Evolutionary conservation across 1,140 invertebrate species (phyloP), one percentile per base, ranked within the genome.

Genomic region (Steinernema khuongi): DNA sequence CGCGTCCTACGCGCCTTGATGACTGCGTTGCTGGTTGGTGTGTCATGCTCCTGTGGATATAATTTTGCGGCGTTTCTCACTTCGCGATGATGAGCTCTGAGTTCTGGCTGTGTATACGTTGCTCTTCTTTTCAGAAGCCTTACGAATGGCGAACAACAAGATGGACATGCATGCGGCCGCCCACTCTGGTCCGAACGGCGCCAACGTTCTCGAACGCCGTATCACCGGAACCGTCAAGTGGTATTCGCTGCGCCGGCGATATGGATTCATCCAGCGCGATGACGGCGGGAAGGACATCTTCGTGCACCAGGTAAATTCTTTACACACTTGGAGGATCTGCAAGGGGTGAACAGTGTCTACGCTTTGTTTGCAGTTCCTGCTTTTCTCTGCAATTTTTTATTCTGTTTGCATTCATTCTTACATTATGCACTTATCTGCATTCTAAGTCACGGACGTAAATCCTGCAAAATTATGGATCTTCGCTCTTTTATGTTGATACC

Each of bases 241-340:
- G 72, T 74, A 74, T 31, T 74, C 72, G 0, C 31, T 74, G 30
- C 67, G 43, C 26, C 31, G 72, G n/a, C 72, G 72, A 14, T 74
- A 74, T 44, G 72, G 72, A 2, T 74, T 74, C 67, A 74, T 74
- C 22, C 29, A 67, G 19, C 72, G 72, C 32, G 22, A 32, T 18
- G 72, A 74, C 32, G 72, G 72, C 1, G 32, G 19, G 18, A 41
- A 68, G 22, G 72, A 74, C 19, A 29, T 74, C 26, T 74, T 74
- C 31, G 72, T 74, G 19, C 72, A 74, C 31, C 72, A 74, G 50
- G 50, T 60, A 4, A 14, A 22, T 60, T 26, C 7, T n/a, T n/a
- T n/a, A n/a, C n/a, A n/a, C n/a, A n/a, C n/a, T n/a, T n/a, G n/a
- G n/a, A n/a, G n/a, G n/a, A n/a, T n/a, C n/a, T n/a, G n/a, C n/a